Evolutionary conservation across 2,113 vertebrate species (phyloP).

Genomic region (Rana temporaria): DNA sequence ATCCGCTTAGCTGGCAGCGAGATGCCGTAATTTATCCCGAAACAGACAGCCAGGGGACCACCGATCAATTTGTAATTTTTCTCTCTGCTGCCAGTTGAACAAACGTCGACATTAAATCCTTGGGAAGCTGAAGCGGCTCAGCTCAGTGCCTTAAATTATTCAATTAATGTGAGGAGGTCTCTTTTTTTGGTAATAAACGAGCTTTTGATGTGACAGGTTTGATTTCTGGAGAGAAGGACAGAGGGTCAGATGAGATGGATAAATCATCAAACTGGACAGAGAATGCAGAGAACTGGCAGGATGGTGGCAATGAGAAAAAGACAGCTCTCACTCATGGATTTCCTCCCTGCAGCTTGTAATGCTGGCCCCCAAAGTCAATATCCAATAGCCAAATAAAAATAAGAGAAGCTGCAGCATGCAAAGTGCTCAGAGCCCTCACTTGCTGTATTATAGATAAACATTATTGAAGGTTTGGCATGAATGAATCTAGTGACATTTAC

Average conservation of each 20-base stretch:
- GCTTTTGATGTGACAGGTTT: conserved; percentile 56
- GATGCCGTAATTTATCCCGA: conserved; percentile 51
- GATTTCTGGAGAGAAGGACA: conserved; percentile 57
- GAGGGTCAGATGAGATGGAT: conserved; percentile 55
- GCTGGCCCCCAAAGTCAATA: conserved; percentile 5
- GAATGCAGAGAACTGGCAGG: conserved; percentile 34
- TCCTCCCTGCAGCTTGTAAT: background rate
- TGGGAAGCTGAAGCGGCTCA: conserved; percentile 50
- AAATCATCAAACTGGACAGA: conserved; percentile 47
- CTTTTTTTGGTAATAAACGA: conserved; percentile 55
- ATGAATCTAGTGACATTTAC: background rate
- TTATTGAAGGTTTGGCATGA: background rate
- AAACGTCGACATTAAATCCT: conserved; percentile 57
- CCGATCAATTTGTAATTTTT: conserved; percentile 59
- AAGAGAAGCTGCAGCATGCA: background rate
- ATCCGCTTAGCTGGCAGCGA: conserved; percentile 46
- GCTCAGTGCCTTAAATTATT: conserved; percentile 57
- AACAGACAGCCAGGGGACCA: conserved; percentile 57
- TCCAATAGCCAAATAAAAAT: conserved; percentile 31
- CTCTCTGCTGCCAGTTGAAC: conserved; percentile 55
- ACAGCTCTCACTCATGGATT: conserved; percentile 31
- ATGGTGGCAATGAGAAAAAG: conserved; percentile 28
- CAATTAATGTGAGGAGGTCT: conserved; percentile 57
- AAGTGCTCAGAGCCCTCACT: background rate
- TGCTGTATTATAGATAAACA: background rate